A percentile compares a stretch with the other conserved stretches of the same genome.
Evolutionary conservation across 30 jellyfish, hydroid and myxozoan genomes (phyloP).

Genomic region (Cassiopea xamachana): DNA sequence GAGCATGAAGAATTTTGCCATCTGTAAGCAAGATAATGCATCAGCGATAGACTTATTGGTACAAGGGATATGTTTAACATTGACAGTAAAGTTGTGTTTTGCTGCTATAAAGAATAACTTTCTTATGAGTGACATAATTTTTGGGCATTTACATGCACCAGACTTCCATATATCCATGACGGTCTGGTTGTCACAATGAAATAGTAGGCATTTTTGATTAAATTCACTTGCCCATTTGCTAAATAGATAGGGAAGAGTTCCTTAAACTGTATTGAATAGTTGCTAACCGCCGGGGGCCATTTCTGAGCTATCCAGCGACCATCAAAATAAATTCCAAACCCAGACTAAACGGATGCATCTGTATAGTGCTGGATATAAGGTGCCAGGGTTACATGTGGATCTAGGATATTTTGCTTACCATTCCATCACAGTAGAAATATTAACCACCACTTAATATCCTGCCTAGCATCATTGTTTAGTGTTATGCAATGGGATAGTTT

Average conservation of each 20-base stretch:
- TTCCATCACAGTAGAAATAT: slow-evolving; percentile 14
- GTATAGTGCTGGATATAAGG: not conserved
- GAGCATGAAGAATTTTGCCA: no score
- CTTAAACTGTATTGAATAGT: not conserved
- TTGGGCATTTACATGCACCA: not conserved
- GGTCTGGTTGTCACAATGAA: not conserved
- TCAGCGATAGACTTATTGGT: not conserved
- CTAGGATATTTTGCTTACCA: slow-evolving; percentile 3
- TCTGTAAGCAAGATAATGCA: not conserved
- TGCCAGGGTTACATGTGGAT: not conserved
- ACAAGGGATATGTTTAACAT: not conserved
- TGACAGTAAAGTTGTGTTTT: not conserved
- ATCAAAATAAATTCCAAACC: slow-evolving; percentile 1
- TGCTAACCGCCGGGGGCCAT: not conserved
- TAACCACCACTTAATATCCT: slow-evolving; percentile 22
- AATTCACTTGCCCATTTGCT: not conserved
- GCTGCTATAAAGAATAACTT: not conserved
- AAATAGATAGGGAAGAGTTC: slow-evolving; percentile 12
- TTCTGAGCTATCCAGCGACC: not conserved
- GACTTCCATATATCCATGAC: not conserved
- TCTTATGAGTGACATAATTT: not conserved
- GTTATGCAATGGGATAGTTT: not conserved
- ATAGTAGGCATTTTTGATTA: not conserved
- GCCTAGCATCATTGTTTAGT: not conserved
- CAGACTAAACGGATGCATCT: slow-evolving; percentile 28